phyloP scores from a whole-genome alignment of 2,888 invertebrate genomes.

The Acrobasis consociella region DNA sequence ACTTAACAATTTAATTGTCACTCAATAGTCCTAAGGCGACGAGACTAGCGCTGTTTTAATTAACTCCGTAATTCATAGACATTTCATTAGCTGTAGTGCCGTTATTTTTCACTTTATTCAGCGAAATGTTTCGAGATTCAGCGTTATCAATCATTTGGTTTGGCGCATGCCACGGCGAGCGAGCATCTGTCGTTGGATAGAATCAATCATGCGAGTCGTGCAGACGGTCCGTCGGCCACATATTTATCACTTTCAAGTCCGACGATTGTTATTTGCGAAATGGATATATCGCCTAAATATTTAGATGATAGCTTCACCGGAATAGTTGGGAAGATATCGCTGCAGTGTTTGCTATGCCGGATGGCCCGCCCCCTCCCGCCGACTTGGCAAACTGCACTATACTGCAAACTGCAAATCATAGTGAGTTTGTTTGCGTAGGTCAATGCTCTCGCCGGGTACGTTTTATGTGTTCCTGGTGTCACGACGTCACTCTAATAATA shows the following conservation, averaged over 20 bases:
- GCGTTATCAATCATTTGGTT: constrained; percentile 62
- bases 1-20: constrained; percentile 78
- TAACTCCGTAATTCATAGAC: constrained; percentile 66
- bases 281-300: constrained; percentile 46
- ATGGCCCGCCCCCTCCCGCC: constrained; percentile 65
- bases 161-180: constrained; percentile 47
- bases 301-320: constrained; percentile 49
- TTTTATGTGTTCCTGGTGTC: constrained; percentile 81
- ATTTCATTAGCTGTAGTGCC: constrained; percentile 57
- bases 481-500: constrained; percentile 79
- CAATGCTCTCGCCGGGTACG: constrained; percentile 71
- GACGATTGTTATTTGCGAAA: constrained; percentile 61
- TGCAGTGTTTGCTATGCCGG: constrained; percentile 64
- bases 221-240: constrained; percentile 55
- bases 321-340: constrained; percentile 65
- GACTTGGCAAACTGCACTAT: constrained; percentile 79
- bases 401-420: constrained; percentile 76
- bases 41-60: constrained; percentile 64
- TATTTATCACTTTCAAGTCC: constrained; percentile 67
- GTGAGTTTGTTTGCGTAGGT: constrained; percentile 77
- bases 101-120: constrained; percentile 40
- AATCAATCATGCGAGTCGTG: constrained; percentile 68
- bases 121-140: constrained; percentile 43
- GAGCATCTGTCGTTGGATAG: constrained; percentile 57
- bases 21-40: constrained; percentile 73